A percentile compares a stretch with the other conserved stretches of the same genome.
These are phyloP conservation scores for Bostrychus sinensis DNA, from an alignment of 2,113 vertebrate species.

Conservation along the genomic window DNA sequence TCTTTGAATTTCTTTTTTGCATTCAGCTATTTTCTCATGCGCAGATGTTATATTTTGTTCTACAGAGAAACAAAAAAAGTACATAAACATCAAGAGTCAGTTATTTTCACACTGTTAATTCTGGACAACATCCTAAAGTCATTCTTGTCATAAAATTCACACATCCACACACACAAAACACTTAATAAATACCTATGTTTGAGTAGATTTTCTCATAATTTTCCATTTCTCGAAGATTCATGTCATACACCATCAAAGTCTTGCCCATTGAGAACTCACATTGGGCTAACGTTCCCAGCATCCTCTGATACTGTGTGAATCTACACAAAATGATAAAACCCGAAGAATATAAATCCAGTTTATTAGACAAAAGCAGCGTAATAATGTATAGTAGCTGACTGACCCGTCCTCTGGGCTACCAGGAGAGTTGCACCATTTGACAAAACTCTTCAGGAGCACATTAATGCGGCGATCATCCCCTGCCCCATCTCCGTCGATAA, in stretches of 20 bases:
- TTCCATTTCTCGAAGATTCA: slow-evolving; percentile 99
- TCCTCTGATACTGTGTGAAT: slow-evolving; percentile 94
- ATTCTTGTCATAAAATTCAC: neutral
- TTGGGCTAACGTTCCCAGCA: slow-evolving; percentile 92
- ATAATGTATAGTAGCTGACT: neutral
- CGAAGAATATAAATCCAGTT: neutral
- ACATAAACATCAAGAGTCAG: neutral
- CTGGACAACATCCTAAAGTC: too few species aligned
- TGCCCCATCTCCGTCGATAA: slow-evolving; percentile 97
- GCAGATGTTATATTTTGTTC: slow-evolving; percentile 93
- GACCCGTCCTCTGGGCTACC: slow-evolving; percentile 93
- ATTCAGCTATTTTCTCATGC: slow-evolving; percentile 96
- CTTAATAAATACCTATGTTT: slow-evolving; percentile 87
- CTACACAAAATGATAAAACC: slow-evolving; percentile 65
- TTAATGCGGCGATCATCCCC: slow-evolving; percentile 96
- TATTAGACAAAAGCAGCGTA: neutral
- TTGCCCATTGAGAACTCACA: slow-evolving; percentile 99
- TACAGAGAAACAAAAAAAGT: slow-evolving; percentile 46
- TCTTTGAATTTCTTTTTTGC: slow-evolving; percentile 97
- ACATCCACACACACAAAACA: neutral
- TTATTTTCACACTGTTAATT: too few species aligned
- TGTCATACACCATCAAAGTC: slow-evolving; percentile 95
- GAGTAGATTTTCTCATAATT: slow-evolving; percentile 97
- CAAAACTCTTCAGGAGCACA: slow-evolving; percentile 93
- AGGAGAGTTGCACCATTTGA: slow-evolving; percentile 93